Base-by-base conservation (phyloP, 2,113 vertebrate genomes). In the Urocitellus parryii region DNA sequence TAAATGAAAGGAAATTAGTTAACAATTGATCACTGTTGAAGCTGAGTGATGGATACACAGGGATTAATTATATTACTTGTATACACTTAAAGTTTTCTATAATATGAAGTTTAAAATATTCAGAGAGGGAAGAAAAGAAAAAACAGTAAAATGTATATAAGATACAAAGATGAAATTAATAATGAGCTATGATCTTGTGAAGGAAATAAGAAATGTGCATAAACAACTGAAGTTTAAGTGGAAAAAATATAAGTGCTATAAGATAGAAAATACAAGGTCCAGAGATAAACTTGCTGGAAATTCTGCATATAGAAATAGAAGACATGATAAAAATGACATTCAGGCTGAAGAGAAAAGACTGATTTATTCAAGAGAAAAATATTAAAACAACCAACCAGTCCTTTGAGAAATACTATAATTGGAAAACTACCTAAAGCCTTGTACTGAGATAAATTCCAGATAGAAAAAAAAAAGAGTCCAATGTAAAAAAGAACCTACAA, bases 51-150 rank as follows among this genome's bases (percentile, higher is more conserved):
- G n/a, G 25, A 77, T 39, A 84, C 5, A 34, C 7, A 61, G 32
- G 13, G 51, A 73, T 45, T 97, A 27, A 89, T 67, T 80, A 37
- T 45, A 58, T 79, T 93, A 95, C 39, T 61, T 84, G 63, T 78
- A 24, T 53, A 48, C 78, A 90, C 76, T 89, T 86, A 91, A 80
- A 84, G 3, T 63, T 83, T 78, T 78, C 77, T 82, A 78, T 16
- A 73, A 77, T n/a, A 84, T 11, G 65, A 85, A 86, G 48, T 81
- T 87, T 39, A 68, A 95, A 94, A 86, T 34, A 92, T 56, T 96
- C 80, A 90, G 4, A 88, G 39, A 65, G 34, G 63, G n/a, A 51
- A 72, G 42, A 45, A 72, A 39, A 8, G 16, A 81, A 37, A 72
- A 73, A 73, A 65, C 2, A 73, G 76, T 11, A 29, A 90, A 51